Base-by-base conservation (phyloP, 2,888 invertebrate species). In the Acrobasis suavella region DNA sequence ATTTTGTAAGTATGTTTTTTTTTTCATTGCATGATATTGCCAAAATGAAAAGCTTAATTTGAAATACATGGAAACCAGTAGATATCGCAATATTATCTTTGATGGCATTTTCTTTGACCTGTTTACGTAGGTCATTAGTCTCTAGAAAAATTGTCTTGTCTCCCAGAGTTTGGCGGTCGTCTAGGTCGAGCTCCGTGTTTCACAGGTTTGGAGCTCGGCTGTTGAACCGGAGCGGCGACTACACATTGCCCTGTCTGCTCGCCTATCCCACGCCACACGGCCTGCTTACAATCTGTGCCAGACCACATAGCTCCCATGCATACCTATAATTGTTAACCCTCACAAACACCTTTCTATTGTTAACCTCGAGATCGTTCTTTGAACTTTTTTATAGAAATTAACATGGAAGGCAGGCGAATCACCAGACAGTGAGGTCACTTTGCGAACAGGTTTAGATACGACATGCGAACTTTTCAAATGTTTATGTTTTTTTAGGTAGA, bases 341-440 rank as follows among this genome's bases (percentile, higher is more conserved):
- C n/a, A 55, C 38, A 42, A 52, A 8, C 51, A 51, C 51, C 39
- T 60, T 50, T 51, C 51, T 51, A 51, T 51, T 60, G 50, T 60
- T 39, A 60, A 42, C 60, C 17, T 22, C 42, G 15, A 37, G 49
- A 42, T 42, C 37, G 15, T 54, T 55, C 22, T 54, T 37, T 0
- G n/a, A 39, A 46, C 9, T 55, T 49, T 49, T 46, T 16, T 55
- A 49, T 8, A 49, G 12, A 61, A 42, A 32, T 46, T 38, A 61
- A 55, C 55, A 37, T 49, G 50, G 37, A 22, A 22, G 22, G 14
- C 49, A 50, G 69, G 78, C 72, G 75, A 76, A 82, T 83, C 81
- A 81, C 75, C 78, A 77, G 78, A 79, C 79, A 78, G 82, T 89
- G 88, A 89, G 85, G 84, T 90, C 88, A 88, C 75, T 80, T 76